These are phyloP conservation scores for Apostichopus parvimensis DNA, from an alignment of 35 echinoderm and acorn worm species.

Conservation along the genomic window DNA sequence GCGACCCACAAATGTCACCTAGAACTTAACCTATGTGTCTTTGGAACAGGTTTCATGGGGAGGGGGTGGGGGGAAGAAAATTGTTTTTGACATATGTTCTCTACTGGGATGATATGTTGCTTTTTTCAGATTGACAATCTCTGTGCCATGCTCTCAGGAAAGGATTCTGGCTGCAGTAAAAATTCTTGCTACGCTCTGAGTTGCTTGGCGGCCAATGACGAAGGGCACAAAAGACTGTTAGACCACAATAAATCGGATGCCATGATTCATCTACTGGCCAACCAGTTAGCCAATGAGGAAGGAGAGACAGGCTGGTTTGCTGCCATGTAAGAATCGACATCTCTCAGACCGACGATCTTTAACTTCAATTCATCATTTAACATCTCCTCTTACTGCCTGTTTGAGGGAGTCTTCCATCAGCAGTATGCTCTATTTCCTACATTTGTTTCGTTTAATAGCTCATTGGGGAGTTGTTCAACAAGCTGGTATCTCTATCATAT, in stretches of 20 bases:
- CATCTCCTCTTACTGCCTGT: too few relatives aligned
- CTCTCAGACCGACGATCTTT: neutral
- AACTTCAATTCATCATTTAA: too few relatives aligned
- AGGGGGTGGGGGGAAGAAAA: too few relatives aligned
- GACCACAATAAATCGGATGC: conserved; percentile 71
- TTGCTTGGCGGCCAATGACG: conserved; percentile 79
- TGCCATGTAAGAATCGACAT: conserved; percentile 79
- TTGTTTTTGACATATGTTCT: too few relatives aligned
- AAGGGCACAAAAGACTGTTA: conserved; percentile 75
- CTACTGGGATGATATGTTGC: neutral
- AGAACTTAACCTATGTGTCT: too few relatives aligned
- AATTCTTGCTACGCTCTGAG: conserved; percentile 98
- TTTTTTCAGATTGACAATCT: conserved; percentile 67
- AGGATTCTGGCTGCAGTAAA: conserved; percentile 92
- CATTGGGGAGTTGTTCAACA: too few relatives aligned
- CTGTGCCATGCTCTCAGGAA: conserved; percentile 82
- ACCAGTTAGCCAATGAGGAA: conserved; percentile 75
- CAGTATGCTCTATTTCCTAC: too few relatives aligned
- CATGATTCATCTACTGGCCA: conserved; percentile 66
- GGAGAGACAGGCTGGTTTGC: conserved; percentile 95
- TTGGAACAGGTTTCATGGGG: too few relatives aligned
- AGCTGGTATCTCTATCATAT: too few relatives aligned
- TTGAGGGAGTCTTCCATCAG: too few relatives aligned
- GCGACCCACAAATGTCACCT: too few relatives aligned
- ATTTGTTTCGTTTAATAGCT: too few relatives aligned